phyloP scores from a whole-genome alignment of 2,797 vertebrate genomes.

The Martes flavigula region DNA sequence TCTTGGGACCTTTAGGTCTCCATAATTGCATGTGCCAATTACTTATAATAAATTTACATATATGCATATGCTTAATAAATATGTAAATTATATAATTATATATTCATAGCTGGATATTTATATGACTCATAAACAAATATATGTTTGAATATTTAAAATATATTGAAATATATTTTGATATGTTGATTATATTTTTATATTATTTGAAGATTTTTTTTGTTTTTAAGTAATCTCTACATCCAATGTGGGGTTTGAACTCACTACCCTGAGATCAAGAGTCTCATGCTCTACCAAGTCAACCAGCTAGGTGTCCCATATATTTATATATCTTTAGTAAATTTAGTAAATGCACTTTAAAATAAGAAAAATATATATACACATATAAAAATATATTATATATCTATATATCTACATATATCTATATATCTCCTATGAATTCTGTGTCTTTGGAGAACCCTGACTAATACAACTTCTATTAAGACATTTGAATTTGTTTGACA shows the following conservation, averaged over 20 bases:
- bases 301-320: neutral
- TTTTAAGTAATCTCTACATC: neutral
- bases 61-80: neutral
- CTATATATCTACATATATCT: neutral
- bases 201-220: too few relatives aligned
- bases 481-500: neutral
- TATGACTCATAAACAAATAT: neutral
- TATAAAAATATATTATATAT: too few relatives aligned
- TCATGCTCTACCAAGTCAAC: neutral
- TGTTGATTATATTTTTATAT: neutral
- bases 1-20: neutral
- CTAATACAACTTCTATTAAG: slow-evolving; percentile 32
- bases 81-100: neutral
- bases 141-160: neutral
- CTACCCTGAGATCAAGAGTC: neutral
- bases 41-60: neutral
- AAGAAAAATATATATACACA: too few relatives aligned
- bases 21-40: neutral
- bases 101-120: neutral
- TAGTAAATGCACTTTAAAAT: neutral
- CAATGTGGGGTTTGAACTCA: neutral
- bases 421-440: neutral
- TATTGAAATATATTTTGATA: neutral
- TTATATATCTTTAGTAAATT: neutral
- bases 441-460: neutral